A percentile compares a stretch with the other conserved stretches of the same genome.
Conservation (phyloP, 37 sponge, comb jelly and placozoan species). For the Geodia barretti region DNA sequence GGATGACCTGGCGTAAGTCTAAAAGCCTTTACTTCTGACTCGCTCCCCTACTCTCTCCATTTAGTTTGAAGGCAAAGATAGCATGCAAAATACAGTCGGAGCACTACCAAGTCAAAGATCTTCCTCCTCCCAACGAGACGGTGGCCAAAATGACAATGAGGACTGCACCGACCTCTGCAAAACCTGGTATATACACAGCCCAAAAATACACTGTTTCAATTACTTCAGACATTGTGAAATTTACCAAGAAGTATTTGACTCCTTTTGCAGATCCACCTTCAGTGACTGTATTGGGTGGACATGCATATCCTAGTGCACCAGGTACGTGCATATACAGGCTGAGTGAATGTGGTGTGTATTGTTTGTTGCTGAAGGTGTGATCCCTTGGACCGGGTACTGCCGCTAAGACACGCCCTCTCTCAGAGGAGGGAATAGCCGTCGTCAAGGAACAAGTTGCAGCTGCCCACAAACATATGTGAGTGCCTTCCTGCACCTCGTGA, state of each 20-base stretch:
- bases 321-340: conserved; percentile 28
- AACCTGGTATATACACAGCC: too few species aligned
- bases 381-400: conserved; percentile 4
- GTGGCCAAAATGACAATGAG: conserved; percentile 34
- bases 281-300: conserved; percentile 56
- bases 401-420: not conserved
- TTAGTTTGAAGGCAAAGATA: conserved; percentile 64
- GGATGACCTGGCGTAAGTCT: conserved; percentile 76
- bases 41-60: not conserved
- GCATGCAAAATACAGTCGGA: conserved; percentile 82
- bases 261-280: not conserved
- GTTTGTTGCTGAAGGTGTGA: conserved; percentile 15
- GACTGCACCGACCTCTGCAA: not conserved
- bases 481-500: not conserved
- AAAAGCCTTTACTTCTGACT: not conserved
- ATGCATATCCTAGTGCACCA: conserved; percentile 74
- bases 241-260: not conserved
- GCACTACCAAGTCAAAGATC: conserved; percentile 70
- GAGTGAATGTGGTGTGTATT: not conserved
- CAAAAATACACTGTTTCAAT: too few species aligned
- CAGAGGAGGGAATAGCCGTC: not conserved
- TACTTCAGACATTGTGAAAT: not conserved
- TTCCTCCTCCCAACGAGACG: conserved; percentile 42
- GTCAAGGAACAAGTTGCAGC: not conserved
- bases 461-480: not conserved